Evolutionary conservation across 2,113 vertebrate genomes (phyloP), one percentile per base, ranked within the genome.

Genomic region (Hyla sarda): DNA sequence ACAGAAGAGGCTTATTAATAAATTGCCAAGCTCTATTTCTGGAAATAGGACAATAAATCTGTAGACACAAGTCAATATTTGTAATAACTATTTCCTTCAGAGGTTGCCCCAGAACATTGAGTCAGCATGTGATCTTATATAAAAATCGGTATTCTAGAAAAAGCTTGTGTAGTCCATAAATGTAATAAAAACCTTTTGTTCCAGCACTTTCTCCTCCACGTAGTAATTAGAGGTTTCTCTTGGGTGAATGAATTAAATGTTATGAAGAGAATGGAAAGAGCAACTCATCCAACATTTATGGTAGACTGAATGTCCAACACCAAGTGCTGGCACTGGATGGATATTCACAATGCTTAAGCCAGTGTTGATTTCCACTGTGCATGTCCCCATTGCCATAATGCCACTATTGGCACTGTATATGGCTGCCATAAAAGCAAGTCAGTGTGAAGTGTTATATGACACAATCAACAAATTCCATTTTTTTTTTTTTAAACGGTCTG

Each of bases 81-180:
- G 3, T 32, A 82, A 69, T 30, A 77, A 74, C 41, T 23, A 37
- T 72, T 83, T 72, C 48, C 28, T 73, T 65, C 23, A 45, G 19
- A 54, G 45, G 30, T 58, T 74, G 52, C n/a, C 69, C 34, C 48
- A 41, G 67, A 25, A 75, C 25, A 60, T 21, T 32, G 52, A 32
- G 21, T 73, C 48, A 47, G 71, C 82, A 32, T 75, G 71, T 47
- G 71, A 37, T 75, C 34, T 74, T 75, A 13, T 75, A 84, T 28
- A 75, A 60, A 62, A 62, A 41, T 60, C 34, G 45, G 23, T 30
- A 54, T 41, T 79, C 19, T 37, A 32, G 6, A 14, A 56, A 72
- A 73, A 71, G 25, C 17, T 25, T 45, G 23, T 14, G 5, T 17
- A 52, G 25, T 71, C 62, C 34, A 82, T 82, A 48, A 71, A 17